phyloP scores from a whole-genome alignment of 1,140 invertebrate species.

The Cyclargus thomasi region DNA sequence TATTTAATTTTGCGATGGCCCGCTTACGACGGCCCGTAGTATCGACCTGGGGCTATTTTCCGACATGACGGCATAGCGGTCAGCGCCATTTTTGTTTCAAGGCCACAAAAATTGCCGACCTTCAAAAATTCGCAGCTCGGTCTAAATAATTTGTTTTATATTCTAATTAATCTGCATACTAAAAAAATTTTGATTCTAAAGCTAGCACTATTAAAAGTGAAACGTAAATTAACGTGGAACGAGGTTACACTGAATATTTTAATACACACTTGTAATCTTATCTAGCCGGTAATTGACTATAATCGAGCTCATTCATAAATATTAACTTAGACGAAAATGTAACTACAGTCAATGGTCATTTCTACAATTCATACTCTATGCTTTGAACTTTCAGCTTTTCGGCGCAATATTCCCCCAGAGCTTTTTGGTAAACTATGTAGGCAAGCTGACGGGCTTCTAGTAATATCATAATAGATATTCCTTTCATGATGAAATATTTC shows the following conservation, averaged over 20 bases:
- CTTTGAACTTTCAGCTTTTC: background rate
- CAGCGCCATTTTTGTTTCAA: background rate
- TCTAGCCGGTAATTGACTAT: too few species aligned
- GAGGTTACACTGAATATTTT: too few species aligned
- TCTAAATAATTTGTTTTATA: too few species aligned
- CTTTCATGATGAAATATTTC: conserved; percentile 3
- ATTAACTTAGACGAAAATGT: too few species aligned
- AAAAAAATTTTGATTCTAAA: too few species aligned
- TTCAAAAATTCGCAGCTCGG: background rate
- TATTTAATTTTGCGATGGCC: background rate
- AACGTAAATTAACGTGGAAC: too few species aligned
- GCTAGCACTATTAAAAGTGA: too few species aligned
- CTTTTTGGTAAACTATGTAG: background rate
- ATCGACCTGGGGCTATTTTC: conserved; percentile 2
- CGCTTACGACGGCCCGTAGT: background rate
- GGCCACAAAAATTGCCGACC: background rate
- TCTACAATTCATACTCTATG: background rate
- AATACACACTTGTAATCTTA: too few species aligned
- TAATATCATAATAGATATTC: conserved; percentile 1
- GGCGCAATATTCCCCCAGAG: background rate
- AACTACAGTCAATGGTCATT: background rate
- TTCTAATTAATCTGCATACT: too few species aligned
- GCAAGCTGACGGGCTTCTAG: background rate
- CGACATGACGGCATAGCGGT: background rate
- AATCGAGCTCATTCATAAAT: too few species aligned